phyloP scores from a whole-genome alignment of 1,140 invertebrate species.

The Sarcophaga bullata region DNA sequence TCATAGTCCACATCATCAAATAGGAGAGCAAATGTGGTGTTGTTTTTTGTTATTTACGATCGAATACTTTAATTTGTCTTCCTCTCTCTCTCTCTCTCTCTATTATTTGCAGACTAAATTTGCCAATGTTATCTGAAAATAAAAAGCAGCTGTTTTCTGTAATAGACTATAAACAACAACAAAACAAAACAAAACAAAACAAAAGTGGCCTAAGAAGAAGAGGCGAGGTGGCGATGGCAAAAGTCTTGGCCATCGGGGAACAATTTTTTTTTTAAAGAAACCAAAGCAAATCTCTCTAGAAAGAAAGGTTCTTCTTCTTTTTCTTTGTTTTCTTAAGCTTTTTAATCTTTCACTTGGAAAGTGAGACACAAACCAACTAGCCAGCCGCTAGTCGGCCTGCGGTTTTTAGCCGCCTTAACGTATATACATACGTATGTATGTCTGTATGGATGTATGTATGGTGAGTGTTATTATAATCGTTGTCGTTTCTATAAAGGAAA shows the following conservation, averaged over 20 bases:
- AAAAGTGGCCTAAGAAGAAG: background rate
- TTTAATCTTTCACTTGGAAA: too few relatives aligned
- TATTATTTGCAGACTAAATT: background rate
- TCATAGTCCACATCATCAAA: background rate
- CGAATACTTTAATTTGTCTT: background rate
- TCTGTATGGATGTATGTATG: background rate
- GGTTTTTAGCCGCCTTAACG: constrained; percentile 27
- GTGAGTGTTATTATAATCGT: constrained; percentile 21
- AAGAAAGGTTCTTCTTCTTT: constrained; percentile 16
- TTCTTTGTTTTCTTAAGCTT: background rate
- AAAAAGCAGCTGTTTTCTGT: background rate
- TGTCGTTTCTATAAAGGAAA: constrained; percentile 25
- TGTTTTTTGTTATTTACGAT: constrained; percentile 20
- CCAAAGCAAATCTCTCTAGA: constrained; percentile 3
- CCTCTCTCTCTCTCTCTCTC: background rate
- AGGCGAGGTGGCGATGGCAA: background rate
- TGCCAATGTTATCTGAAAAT: background rate
- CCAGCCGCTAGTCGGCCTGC: background rate
- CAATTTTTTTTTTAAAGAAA: background rate
- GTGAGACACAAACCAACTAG: background rate
- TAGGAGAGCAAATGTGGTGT: background rate
- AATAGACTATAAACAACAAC: background rate
- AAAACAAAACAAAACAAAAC: background rate
- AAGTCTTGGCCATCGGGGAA: background rate
- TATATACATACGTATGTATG: too few relatives aligned